These are phyloP conservation scores for Cataglyphis livida DNA, from an alignment of 2,888 invertebrate genomes.

Conservation along the genomic window DNA sequence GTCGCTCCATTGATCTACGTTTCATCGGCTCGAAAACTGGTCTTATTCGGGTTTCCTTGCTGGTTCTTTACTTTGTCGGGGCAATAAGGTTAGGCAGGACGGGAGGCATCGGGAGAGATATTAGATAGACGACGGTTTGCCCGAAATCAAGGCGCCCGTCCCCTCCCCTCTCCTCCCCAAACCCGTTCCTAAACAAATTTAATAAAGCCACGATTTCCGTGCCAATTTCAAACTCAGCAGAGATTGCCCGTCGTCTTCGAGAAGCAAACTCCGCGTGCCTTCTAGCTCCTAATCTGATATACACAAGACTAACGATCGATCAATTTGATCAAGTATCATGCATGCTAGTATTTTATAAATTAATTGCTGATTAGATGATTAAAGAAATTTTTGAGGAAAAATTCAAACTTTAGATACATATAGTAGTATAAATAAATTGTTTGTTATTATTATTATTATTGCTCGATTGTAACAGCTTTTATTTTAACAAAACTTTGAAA, in stretches of 20 bases:
- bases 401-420: not conserved
- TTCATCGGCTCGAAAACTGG: constrained; percentile 73
- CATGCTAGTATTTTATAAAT: constrained; percentile 13
- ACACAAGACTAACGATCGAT: constrained; percentile 60
- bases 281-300: constrained; percentile 63
- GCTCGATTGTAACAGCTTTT: not conserved
- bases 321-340: constrained; percentile 41
- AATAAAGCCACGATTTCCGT: constrained; percentile 84
- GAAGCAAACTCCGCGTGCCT: constrained; percentile 42
- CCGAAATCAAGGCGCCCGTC: constrained; percentile 72
- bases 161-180: constrained; percentile 58
- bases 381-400: not conserved
- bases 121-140: constrained; percentile 78
- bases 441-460: not conserved
- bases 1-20: constrained; percentile 78
- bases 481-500: not conserved
- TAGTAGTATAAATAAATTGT: not conserved
- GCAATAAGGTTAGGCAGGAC: constrained; percentile 83
- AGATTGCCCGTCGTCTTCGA: constrained; percentile 69
- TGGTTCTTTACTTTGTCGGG: constrained; percentile 80
- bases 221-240: constrained; percentile 77
- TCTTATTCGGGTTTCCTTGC: constrained; percentile 72
- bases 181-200: constrained; percentile 84
- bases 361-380: not conserved
- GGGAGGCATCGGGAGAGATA: constrained; percentile 79